Evolutionary conservation across 1,140 invertebrate genomes (phyloP).

Genomic region (Brachionus calyciflorus): DNA sequence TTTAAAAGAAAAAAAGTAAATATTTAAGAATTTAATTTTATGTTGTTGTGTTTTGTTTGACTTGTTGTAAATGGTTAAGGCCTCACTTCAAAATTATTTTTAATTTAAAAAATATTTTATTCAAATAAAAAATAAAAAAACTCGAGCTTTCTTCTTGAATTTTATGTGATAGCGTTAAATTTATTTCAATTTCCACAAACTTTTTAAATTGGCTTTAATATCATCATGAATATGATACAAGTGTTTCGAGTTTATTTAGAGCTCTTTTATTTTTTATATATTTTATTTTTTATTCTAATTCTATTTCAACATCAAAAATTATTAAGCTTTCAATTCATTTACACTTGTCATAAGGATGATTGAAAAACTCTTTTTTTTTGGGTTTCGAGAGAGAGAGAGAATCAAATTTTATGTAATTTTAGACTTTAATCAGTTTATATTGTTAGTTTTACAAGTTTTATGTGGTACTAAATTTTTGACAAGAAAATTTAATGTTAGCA

Average conservation of each 20-base stretch:
- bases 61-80: no score
- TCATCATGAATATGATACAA: slow-evolving; percentile 40
- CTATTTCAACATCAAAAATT: neutral
- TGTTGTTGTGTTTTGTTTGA: neutral
- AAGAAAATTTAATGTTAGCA: neutral
- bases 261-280: no score
- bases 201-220: slow-evolving; percentile 12
- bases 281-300: neutral
- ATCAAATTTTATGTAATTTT: slow-evolving; percentile 36
- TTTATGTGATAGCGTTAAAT: slow-evolving; percentile 40
- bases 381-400: no score
- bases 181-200: neutral
- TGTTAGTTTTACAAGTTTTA: neutral
- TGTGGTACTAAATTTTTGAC: neutral
- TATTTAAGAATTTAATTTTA: slow-evolving; percentile 45
- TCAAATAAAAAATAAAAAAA: neutral
- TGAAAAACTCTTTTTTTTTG: neutral
- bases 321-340: neutral
- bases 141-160: neutral
- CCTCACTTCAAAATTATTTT: neutral
- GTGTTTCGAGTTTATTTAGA: slow-evolving; percentile 30
- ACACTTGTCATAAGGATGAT: slow-evolving; percentile 12
- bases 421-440: slow-evolving; percentile 34
- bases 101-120: slow-evolving; percentile 45
- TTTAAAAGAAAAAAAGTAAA: slow-evolving; percentile 1